Conservation (phyloP, 2,113 vertebrate species). For the Paracanthobrama guichenoti region DNA sequence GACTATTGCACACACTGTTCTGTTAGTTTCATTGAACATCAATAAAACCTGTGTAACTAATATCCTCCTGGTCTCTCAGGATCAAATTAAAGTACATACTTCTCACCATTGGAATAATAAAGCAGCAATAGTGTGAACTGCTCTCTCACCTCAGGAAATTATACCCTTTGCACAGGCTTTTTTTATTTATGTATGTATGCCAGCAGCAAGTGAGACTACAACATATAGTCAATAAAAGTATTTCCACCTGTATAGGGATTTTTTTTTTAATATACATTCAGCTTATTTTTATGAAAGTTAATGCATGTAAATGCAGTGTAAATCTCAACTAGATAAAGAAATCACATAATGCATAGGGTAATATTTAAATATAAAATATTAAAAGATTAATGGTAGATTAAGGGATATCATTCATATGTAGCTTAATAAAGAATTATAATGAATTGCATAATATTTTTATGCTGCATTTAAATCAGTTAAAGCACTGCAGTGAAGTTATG, state of each 20-base stretch:
- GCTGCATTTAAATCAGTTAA: background rate
- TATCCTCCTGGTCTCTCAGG: slow-evolving; percentile 35
- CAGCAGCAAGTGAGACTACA: slow-evolving; percentile 7
- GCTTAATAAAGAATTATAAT: background rate
- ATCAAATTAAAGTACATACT: slow-evolving; percentile 40
- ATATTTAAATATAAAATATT: background rate
- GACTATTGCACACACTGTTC: slow-evolving; percentile 26
- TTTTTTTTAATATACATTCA: background rate
- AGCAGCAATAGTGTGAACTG: slow-evolving; percentile 32
- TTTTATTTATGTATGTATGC: background rate
- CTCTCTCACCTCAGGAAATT: slow-evolving; percentile 41
- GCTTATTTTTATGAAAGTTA: background rate
- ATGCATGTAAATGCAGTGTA: background rate
- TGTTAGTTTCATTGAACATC: slow-evolving; percentile 18
- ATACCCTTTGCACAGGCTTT: slow-evolving; percentile 5
- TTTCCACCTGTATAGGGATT: background rate
- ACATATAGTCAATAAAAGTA: background rate
- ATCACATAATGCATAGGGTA: background rate
- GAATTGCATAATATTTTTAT: background rate
- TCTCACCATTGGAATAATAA: slow-evolving; percentile 48
- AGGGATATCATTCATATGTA: background rate
- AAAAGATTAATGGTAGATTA: background rate
- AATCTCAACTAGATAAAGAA: background rate
- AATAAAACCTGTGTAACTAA: slow-evolving; percentile 43
- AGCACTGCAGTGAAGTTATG: background rate